Base-by-base conservation (phyloP, 2,113 vertebrate species). In the Mesembrinibis cayennensis region DNA sequence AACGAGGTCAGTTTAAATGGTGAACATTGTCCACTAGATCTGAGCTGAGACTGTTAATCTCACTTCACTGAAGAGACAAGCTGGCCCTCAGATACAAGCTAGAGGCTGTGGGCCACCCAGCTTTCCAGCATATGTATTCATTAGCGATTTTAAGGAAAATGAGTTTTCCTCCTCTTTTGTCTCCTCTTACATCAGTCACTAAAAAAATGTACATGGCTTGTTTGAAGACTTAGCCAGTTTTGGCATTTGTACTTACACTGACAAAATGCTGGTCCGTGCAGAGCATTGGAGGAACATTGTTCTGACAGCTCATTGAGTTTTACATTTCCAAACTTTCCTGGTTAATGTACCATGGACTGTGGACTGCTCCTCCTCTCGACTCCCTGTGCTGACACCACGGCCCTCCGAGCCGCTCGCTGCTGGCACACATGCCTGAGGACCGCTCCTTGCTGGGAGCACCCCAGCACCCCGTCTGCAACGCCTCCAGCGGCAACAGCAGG, bases 231-330 rank as follows among this genome's bases (percentile, higher is more conserved):
- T 16, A 65, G 93, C 71, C 91, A 4, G 89, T 58, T 53, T 30
- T 96, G 97, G 87, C 95, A 67, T 81, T 93, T 96, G 84, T 82
- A 53, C 93, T 72, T 15, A 22, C 73, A 6, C 91, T 97, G 97
- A 95, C 94, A 97, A 69, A 94, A 92, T 25, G 90, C 87, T 34
- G 84, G 66, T 50, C 70, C 11, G 29, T 0, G 34, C 61, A 11
- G 83, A 71, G 94, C 55, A 6, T 19, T 0, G 40, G 74, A 16
- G 91, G 89, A 91, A 95, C 94, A 97, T 97, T 17, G 69, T 67
- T 96, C 82, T 96, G 97, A 97, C 96, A 96, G 93, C 91, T 94
- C 95, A 55, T 13, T 88, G 93, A 87, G 82, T 89, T 88, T 42
- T 11, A 44, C 59, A 26, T 76, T 72, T 42, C 91, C 94, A 44